phyloP scores from a whole-genome alignment of 1,140 invertebrate species.

The Drosophila melanogaster region DNA sequence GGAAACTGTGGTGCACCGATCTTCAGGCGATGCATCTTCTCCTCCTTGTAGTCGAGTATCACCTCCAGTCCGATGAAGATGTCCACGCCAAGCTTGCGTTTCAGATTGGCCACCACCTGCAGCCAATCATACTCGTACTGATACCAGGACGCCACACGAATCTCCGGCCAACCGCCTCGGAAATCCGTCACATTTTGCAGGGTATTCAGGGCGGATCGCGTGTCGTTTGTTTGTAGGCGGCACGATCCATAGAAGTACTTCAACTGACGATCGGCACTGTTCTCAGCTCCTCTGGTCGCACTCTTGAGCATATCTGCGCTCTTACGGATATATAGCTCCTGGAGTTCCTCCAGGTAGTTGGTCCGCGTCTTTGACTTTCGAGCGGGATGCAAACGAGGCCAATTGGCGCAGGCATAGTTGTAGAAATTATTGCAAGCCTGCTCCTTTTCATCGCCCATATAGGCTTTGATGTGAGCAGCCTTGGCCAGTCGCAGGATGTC shows the following conservation, averaged over 20 bases:
- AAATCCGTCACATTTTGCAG: conserved; percentile 66
- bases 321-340: conserved; percentile 72
- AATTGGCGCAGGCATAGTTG: conserved; percentile 86
- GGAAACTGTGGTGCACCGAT: conserved; percentile 68
- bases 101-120: conserved; percentile 59
- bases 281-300: conserved; percentile 46
- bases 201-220: conserved; percentile 32
- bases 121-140: conserved; percentile 77
- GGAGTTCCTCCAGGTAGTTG: conserved; percentile 91
- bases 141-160: conserved; percentile 68
- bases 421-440: conserved; percentile 95
- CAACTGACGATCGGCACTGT: conserved; percentile 86
- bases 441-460: conserved; percentile 90
- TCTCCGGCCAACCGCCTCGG: conserved; percentile 72
- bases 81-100: conserved; percentile 67
- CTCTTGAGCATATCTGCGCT: conserved; percentile 69
- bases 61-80: conserved; percentile 74
- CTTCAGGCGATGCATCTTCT: conserved; percentile 69
- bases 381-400: conserved; percentile 85
- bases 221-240: conserved; percentile 86
- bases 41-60: conserved; percentile 69
- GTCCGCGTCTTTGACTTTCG: conserved; percentile 87
- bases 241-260: conserved; percentile 93
- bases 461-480: conserved; percentile 88
- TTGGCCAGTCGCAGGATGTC: conserved; percentile 76